Conservation (phyloP, 2,888 invertebrate genomes). For the Agrotis clavis region DNA sequence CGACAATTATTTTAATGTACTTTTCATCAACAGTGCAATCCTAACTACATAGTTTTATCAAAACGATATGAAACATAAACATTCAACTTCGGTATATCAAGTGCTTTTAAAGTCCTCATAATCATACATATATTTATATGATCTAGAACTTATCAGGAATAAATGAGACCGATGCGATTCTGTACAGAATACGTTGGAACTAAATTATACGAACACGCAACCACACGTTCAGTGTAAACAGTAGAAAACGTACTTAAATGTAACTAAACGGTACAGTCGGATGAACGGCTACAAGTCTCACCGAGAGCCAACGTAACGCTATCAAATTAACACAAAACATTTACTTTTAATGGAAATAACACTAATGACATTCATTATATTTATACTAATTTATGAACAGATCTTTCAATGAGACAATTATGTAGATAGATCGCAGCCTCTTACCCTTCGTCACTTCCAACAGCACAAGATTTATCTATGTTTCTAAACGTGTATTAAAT, state of each 20-base stretch:
- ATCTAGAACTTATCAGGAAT: conserved; percentile 89
- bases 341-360: conserved; percentile 83
- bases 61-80: conserved; percentile 71
- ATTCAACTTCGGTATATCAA: conserved; percentile 67
- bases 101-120: conserved; percentile 71
- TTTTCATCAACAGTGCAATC: conserved; percentile 74
- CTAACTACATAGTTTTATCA: conserved; percentile 68
- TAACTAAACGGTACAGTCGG: conserved; percentile 68
- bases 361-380: conserved; percentile 85
- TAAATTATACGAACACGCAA: conserved; percentile 59
- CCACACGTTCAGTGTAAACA: conserved; percentile 68
- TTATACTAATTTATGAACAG: conserved; percentile 84
- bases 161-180: conserved; percentile 77
- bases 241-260: conserved; percentile 70
- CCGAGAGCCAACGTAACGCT: conserved; percentile 80
- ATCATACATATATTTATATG: conserved; percentile 89
- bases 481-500: conserved; percentile 42
- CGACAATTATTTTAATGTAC: conserved; percentile 72
- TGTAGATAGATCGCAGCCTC: conserved; percentile 65
- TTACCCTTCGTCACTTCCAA: neutral
- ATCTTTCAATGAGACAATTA: conserved; percentile 75
- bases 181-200: conserved; percentile 67
- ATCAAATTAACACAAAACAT: conserved; percentile 82
- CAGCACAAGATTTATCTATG: conserved; percentile 24
- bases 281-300: conserved; percentile 73